Base-by-base conservation (phyloP, 2,888 invertebrate species). In the Lampropteryx suffumata region DNA sequence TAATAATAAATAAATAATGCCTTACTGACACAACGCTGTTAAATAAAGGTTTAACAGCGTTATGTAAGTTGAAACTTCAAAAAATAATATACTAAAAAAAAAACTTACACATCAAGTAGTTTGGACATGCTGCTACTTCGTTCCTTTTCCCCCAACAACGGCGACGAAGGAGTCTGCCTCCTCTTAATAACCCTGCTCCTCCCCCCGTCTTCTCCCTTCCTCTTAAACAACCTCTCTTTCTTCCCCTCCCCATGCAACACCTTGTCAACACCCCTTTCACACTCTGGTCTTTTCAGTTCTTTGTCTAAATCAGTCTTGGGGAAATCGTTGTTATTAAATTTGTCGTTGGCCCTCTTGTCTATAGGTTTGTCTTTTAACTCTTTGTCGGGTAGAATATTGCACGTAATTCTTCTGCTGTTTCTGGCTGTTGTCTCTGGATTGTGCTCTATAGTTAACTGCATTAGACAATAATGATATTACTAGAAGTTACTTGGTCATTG, bases 101-200 rank as follows among this genome's bases (percentile, higher is more conserved):
- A 2, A 28, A 85, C 88, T 86, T 34, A 90, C 90, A 94, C 95
- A 64, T 97, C 96, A 14, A 96, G 88, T 42, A 97, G 76, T 63
- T 96, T 92, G 6, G 96, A 96, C 94, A 96, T 94, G 13, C 96
- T 97, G 57, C 96, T 96, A 66, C 96, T 96, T 52, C 95, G 91
- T 75, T 96, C 96, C 71, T 96, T 96, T 56, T 95, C 95, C 32
- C 92, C 90, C n/a, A 92, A 54, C 2, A 82, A 69, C 8, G 88
- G 84, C 1, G 88, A 85, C 1, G 82, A 64, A 0, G 88, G 83
- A 8, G 78, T 72, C 66, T 84, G 86, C 26, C 80, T 68, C 55
- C 80, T 71, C 68, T 82, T 88, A 12, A 82, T 79, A 28, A 81
- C 72, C 46, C 84, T 68, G 54, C 50, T 63, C 52, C 70, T 79